Conservation (phyloP, 2,888 invertebrate species). For the Papilio elwesi region DNA sequence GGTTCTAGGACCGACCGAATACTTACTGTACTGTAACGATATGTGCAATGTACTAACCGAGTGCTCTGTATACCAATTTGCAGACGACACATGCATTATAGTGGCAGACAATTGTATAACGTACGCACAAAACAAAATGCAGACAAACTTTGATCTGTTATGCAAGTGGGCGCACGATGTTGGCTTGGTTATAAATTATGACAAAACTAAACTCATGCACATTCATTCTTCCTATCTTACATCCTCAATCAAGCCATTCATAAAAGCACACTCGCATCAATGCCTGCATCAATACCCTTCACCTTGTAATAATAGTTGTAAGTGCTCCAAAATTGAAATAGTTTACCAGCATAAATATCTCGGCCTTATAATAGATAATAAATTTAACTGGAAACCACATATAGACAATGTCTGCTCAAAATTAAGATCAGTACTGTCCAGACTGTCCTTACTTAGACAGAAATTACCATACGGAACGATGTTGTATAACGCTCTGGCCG, state of each 20-base stretch:
- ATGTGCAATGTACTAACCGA: conserved; percentile 35
- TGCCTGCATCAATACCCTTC: neutral
- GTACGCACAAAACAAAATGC: no score
- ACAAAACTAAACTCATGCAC: conserved; percentile 42
- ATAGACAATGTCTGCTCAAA: no score
- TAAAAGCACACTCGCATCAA: neutral
- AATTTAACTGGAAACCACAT: no score
- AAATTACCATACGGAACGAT: no score
- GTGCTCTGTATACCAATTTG: conserved; percentile 40
- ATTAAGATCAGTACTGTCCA: no score
- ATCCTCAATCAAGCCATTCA: neutral
- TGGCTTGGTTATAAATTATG: conserved; percentile 34
- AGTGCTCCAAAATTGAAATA: no score
- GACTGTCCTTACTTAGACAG: no score
- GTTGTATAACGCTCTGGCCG: no score
- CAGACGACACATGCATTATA: conserved; percentile 38
- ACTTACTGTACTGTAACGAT: conserved; percentile 37
- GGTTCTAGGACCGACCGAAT: conserved; percentile 35
- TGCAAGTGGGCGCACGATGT: conserved; percentile 41
- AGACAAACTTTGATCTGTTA: conserved; percentile 21
- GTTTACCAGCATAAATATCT: no score
- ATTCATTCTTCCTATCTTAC: no score
- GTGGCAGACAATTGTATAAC: conserved; percentile 12
- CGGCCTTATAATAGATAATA: no score
- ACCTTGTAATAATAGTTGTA: no score